phyloP scores from a whole-genome alignment of 1,140 invertebrate species.

The Wasmannia auropunctata region DNA sequence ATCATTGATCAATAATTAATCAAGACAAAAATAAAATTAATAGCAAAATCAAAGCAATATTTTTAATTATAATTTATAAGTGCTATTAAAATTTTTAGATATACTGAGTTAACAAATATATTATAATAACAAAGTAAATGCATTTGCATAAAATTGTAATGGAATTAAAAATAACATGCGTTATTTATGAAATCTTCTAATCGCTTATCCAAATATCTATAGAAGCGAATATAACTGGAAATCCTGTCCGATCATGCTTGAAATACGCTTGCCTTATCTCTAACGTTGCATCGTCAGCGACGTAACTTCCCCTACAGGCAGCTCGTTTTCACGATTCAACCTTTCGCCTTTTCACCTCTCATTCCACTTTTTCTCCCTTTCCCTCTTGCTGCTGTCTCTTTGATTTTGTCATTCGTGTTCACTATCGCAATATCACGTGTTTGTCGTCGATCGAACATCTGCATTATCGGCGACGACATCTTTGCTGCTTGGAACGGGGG shows the following conservation, averaged over 20 bases:
- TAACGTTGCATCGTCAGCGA: slow-evolving; percentile 47
- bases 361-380: background rate
- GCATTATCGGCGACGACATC: slow-evolving; percentile 69
- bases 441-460: slow-evolving; percentile 70
- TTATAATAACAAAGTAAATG: background rate
- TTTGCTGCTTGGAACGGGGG: slow-evolving; percentile 21
- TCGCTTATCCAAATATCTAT: slow-evolving; percentile 12
- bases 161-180: background rate
- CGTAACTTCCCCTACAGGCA: slow-evolving; percentile 41
- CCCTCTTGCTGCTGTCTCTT: slow-evolving; percentile 1
- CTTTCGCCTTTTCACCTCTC: slow-evolving; percentile 15
- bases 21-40: background rate
- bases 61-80: background rate
- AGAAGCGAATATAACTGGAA: slow-evolving; percentile 39
- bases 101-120: background rate
- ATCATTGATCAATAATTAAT: background rate
- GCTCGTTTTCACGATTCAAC: slow-evolving; percentile 53
- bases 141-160: background rate
- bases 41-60: background rate
- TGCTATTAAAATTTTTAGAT: background rate
- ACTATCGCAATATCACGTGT: slow-evolving; percentile 63
- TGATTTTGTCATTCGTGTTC: slow-evolving; percentile 48
- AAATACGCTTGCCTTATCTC: slow-evolving; percentile 54
- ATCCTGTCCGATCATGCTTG: slow-evolving; percentile 43
- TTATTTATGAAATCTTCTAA: background rate